A percentile compares a stretch with the other conserved stretches of the same genome.
Evolutionary conservation across 2,888 invertebrate species (phyloP).

Genomic region (Quadroppia sp.): DNA sequence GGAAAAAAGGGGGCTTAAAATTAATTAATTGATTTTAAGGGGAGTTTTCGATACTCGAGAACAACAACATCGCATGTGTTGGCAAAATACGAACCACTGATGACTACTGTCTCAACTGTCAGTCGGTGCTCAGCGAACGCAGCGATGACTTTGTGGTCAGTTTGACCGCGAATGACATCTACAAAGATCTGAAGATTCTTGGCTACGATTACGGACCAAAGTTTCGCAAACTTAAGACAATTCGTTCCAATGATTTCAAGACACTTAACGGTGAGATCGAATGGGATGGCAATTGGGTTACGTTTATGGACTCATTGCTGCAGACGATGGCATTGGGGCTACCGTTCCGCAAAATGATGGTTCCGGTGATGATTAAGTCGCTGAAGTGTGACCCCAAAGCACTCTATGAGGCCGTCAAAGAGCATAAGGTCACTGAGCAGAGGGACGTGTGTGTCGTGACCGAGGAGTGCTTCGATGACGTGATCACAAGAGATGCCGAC

Average conservation of each 20-base stretch:
- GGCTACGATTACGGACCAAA: constrained; percentile 78
- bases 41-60: constrained; percentile 15
- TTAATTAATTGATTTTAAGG: neutral
- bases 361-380: constrained; percentile 30
- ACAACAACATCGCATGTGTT: constrained; percentile 61
- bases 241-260: constrained; percentile 60
- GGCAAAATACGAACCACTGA: constrained; percentile 68
- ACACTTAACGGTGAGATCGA: constrained; percentile 50
- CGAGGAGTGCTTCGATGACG: neutral
- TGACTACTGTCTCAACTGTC: constrained; percentile 66
- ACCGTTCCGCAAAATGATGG: constrained; percentile 20
- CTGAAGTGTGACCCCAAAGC: constrained; percentile 18
- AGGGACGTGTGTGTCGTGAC: too few relatives aligned
- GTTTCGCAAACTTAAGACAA: constrained; percentile 71
- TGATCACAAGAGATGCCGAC: neutral
- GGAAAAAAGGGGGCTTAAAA: constrained; percentile 60
- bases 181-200: constrained; percentile 76
- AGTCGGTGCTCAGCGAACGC: constrained; percentile 53
- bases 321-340: constrained; percentile 8
- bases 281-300: constrained; percentile 42
- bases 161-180: constrained; percentile 64
- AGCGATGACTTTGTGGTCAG: constrained; percentile 35
- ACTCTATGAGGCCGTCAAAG: neutral
- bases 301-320: constrained; percentile 34
- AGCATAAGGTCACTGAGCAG: neutral